These are phyloP conservation scores for Musca vetustissima DNA, from an alignment of 1,140 invertebrate species.

Conservation along the genomic window DNA sequence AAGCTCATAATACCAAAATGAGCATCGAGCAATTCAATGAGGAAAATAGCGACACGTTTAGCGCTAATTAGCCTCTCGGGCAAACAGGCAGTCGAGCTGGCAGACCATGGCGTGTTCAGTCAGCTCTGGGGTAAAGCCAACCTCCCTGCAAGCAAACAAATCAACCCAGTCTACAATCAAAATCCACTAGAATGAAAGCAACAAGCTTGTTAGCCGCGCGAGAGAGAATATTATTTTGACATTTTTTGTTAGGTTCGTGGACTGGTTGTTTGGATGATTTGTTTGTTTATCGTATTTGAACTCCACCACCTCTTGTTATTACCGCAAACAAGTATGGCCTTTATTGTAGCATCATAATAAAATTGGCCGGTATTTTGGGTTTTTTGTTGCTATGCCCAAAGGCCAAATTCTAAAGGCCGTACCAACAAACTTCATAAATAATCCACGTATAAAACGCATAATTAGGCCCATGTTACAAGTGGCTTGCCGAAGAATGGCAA, in stretches of 20 bases:
- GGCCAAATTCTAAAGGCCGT: background rate
- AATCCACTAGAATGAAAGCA: background rate
- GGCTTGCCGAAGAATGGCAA: background rate
- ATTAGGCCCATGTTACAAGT: background rate
- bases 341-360: background rate
- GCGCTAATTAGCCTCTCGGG: slow-evolving; percentile 21
- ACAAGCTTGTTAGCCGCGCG: background rate
- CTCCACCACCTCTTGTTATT: background rate
- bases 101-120: background rate
- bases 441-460: slow-evolving; percentile 14
- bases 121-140: no score
- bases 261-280: no score
- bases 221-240: background rate
- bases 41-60: slow-evolving; percentile 18
- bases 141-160: no score
- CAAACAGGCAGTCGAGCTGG: slow-evolving; percentile 1
- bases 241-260: background rate
- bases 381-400: no score
- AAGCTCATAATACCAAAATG: background rate
- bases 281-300: no score
- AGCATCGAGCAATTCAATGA: background rate
- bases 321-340: background rate
- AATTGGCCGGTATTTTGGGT: no score
- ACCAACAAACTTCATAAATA: slow-evolving; percentile 16
- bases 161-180: no score